Conservation (phyloP, 2,113 vertebrate genomes). For the Alexandromys fortis region DNA sequence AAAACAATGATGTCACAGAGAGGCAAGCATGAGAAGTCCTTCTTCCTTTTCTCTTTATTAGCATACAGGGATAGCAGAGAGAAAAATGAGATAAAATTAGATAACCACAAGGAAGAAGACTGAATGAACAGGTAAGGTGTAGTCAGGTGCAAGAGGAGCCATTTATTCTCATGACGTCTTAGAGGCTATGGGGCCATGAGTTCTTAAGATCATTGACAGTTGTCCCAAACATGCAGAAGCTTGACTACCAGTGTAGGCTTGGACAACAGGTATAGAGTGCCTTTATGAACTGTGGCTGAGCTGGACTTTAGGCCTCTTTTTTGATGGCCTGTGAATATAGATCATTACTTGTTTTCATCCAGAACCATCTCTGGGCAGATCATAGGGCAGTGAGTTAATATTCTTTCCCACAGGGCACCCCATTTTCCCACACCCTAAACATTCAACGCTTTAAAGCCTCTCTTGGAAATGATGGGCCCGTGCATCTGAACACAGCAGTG, state of each 20-base stretch:
- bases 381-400: neutral
- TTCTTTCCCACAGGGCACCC: neutral
- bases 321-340: neutral
- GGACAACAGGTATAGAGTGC: neutral
- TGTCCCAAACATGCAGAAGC: neutral
- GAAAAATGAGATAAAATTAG: neutral
- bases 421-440: neutral
- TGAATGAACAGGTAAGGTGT: neutral
- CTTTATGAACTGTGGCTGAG: too few species aligned
- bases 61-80: neutral
- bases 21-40: neutral
- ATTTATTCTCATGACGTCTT: neutral
- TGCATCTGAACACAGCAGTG: neutral
- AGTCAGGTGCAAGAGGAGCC: neutral
- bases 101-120: neutral
- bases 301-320: neutral
- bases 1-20: neutral
- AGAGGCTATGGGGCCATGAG: neutral
- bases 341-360: neutral
- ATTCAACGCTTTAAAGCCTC: neutral
- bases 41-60: neutral
- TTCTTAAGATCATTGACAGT: neutral
- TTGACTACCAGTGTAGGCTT: neutral
- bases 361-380: neutral
- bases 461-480: neutral